Conservation (phyloP, 2,113 vertebrate genomes). For the Hepsetus odoe region DNA sequence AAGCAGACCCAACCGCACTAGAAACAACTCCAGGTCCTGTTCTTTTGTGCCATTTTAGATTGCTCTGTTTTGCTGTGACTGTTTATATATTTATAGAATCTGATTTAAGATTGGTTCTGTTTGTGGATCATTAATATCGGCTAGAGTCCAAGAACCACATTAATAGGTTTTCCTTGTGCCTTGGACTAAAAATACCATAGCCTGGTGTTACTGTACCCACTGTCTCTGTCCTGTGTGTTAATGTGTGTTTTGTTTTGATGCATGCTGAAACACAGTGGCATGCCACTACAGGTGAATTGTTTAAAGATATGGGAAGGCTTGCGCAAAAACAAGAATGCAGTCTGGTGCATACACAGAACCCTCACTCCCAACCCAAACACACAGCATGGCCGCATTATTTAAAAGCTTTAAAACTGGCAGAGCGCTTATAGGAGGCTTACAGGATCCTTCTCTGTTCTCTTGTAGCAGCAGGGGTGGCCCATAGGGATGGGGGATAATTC, state of each 20-base stretch:
- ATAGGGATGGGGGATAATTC: too few relatives aligned
- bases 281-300: constrained; percentile 50
- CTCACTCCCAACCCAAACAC: not conserved
- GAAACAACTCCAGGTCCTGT: not conserved
- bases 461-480: not conserved
- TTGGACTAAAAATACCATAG: constrained; percentile 62
- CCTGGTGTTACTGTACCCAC: constrained; percentile 43
- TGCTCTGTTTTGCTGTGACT: constrained; percentile 1
- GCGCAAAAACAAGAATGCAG: constrained; percentile 55
- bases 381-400: not conserved
- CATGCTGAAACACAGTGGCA: constrained; percentile 64
- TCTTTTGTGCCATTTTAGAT: constrained; percentile 1
- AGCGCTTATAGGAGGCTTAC: not conserved
- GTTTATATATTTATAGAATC: not conserved
- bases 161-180: not conserved
- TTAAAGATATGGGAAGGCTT: constrained; percentile 39
- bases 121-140: not conserved
- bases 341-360: constrained; percentile 42
- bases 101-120: not conserved
- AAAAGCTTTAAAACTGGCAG: constrained; percentile 5
- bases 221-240: not conserved
- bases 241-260: constrained; percentile 51
- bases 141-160: not conserved
- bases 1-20: constrained; percentile 21
- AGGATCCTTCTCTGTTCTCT: not conserved